Base-by-base conservation (phyloP, 2,888 invertebrate species). In the Ochropacha duplaris region DNA sequence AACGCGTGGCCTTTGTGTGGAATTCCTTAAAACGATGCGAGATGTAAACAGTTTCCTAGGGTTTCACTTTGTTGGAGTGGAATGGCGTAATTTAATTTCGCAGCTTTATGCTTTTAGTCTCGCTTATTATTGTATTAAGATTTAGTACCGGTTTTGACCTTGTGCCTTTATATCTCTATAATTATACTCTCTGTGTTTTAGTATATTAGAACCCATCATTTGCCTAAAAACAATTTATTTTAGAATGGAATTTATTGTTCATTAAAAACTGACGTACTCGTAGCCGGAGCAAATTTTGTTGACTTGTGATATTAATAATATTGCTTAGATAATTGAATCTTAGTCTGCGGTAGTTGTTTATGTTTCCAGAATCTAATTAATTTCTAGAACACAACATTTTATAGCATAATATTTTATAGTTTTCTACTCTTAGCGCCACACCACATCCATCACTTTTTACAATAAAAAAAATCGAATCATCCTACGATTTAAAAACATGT, bases 1-100 rank as follows among this genome's bases (percentile, higher is more conserved):
- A 75, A 72, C 71, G 57, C 54, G 61, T 68, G 19, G 62, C 65
- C 71, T 81, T 83, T 81, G 78, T 78, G 69, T 57, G 64, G 64
- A 63, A 74, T 74, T 71, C 64, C 68, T 70, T 63, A 55, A 64
- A 66, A 55, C 65, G 65, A 66, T 55, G 60, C 54, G 57, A 61
- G 68, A 65, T 64, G 68, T 65, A 62, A 66, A 68, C 68, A 66
- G 65, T 64, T 59, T 62, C 49, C 54, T 58, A 61, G 57, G 57
- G 59, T 63, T 59, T 60, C 57, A 56, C 58, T 64, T 65, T 59
- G 62, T 61, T 55, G 60, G 57, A 64, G 60, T 64, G 65, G 64
- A 60, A 61, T 50, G 49, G 34, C 57, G 60, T 72, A 64, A 72
- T 76, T 76, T 76, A 64, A 68, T 71, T 69, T 67, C 50, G 52